A percentile compares a stretch with the other conserved stretches of the same genome.
Conservation (phyloP, 2,888 invertebrate species). For the Schizaphis graminum region DNA sequence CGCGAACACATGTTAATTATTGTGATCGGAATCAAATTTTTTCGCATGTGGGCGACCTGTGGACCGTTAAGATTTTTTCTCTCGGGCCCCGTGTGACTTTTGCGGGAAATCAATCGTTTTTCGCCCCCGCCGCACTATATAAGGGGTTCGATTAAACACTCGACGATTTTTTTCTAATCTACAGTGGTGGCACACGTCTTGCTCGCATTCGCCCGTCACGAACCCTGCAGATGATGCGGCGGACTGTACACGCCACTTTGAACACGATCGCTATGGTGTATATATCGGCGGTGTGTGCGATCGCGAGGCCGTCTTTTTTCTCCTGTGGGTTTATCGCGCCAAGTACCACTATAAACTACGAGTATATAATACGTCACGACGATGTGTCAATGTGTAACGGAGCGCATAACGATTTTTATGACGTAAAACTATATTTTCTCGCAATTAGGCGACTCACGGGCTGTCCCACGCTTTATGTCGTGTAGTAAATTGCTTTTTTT, state of each 20-base stretch:
- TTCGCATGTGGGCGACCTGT: background rate
- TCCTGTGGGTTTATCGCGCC: background rate
- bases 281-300: background rate
- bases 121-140: background rate
- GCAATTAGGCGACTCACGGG: background rate
- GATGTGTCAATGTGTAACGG: background rate
- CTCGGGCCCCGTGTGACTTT: slow-evolving; percentile 17
- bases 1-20: slow-evolving; percentile 23
- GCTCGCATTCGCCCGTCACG: background rate
- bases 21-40: background rate
- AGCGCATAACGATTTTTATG: background rate
- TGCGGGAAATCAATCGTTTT: slow-evolving; percentile 22
- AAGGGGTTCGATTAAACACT: background rate
- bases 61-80: background rate
- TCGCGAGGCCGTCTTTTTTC: background rate
- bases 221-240: background rate
- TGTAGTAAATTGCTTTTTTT: background rate
- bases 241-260: background rate
- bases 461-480: background rate
- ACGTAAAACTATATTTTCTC: background rate
- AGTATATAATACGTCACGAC: background rate
- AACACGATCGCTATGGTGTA: background rate
- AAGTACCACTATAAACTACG: background rate
- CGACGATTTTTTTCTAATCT: background rate
- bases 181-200: background rate